Base-by-base conservation (phyloP, 2,888 invertebrate species). In the Pristionchus entomophagus region DNA sequence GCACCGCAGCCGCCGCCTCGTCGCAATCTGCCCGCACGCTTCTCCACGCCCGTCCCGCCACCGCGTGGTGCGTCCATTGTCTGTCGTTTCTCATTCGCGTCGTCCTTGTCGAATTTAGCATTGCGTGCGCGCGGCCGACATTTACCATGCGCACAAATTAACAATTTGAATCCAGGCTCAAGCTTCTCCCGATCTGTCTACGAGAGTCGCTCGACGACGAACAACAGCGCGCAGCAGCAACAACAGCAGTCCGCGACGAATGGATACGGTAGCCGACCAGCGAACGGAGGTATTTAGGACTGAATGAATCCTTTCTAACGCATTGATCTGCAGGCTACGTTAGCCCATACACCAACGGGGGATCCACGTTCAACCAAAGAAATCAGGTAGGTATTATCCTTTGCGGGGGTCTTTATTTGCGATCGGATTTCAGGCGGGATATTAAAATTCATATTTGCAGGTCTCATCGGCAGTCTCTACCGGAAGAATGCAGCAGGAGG, bases 1-100 rank as follows among this genome's bases (percentile, higher is more conserved):
- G 45, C 56, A 59, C 82, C 82, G n/a, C 82, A 82, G 41, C 82
- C 82, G 8, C 82, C 82, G 38, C 82, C 82, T n/a, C 82, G 82
- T 59, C 56, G 82, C 38, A 29, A 82, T 59, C 6, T 82, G 38
- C 82, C 59, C 38, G 56, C 59, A 56, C 38, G 56, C 56, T 29
- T 41, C 56, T 29, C 65, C 49, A 45, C 65, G 22, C 83, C 83
- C 53, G 65, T 84, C 38, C 83, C 83, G 12, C 83, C 83, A 49
- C 83, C 83, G 14, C 62, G 83, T 62, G 83, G 83, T 84, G 45
- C 65, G 83, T 65, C 59, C 82, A n/a, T 17, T 65, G 38, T 26
- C 73, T 69, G 69, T 69, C 38, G 73, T 45, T 73, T 80, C 26
- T 51, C 29, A 51, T 10, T 80, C 35, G 19, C 19, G 51, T 80